phyloP scores from a whole-genome alignment of 2,888 invertebrate genomes.

The Dicranocentrus wangi region DNA sequence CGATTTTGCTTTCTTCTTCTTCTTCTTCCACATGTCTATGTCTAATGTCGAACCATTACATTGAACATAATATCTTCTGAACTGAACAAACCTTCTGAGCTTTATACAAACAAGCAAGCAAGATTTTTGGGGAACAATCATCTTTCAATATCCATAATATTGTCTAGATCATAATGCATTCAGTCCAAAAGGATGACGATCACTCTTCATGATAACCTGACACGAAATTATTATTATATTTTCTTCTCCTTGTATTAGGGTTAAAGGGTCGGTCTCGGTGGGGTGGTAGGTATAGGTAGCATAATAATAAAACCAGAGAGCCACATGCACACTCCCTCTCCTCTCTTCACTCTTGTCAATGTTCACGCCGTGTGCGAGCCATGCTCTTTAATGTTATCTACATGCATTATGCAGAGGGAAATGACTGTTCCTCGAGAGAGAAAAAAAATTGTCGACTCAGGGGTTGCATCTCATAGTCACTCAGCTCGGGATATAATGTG shows the following conservation, averaged over 20 bases:
- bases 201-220: slow-evolving; percentile 24
- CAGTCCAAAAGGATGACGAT: background rate
- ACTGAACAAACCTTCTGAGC: background rate
- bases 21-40: background rate
- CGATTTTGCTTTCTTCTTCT: slow-evolving; percentile 13
- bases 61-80: too few species aligned
- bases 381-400: too few species aligned
- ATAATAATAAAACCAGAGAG: too few species aligned
- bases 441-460: background rate
- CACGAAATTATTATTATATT: too few species aligned
- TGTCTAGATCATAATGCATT: background rate
- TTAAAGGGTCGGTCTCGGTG: slow-evolving; percentile 25
- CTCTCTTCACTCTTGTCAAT: too few species aligned
- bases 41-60: too few species aligned
- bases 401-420: too few species aligned
- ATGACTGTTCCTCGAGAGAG: too few species aligned
- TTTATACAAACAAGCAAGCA: too few species aligned
- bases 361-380: too few species aligned
- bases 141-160: slow-evolving; percentile 1
- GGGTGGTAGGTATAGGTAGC: too few species aligned
- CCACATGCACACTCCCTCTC: too few species aligned
- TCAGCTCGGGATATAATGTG: background rate
- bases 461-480: background rate
- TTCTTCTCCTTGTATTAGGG: slow-evolving; percentile 13
- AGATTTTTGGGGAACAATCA: slow-evolving; percentile 1